These are phyloP conservation scores for Cyanoramphus novaezelandiae DNA, from an alignment of 2,113 vertebrate genomes.

Conservation along the genomic window DNA sequence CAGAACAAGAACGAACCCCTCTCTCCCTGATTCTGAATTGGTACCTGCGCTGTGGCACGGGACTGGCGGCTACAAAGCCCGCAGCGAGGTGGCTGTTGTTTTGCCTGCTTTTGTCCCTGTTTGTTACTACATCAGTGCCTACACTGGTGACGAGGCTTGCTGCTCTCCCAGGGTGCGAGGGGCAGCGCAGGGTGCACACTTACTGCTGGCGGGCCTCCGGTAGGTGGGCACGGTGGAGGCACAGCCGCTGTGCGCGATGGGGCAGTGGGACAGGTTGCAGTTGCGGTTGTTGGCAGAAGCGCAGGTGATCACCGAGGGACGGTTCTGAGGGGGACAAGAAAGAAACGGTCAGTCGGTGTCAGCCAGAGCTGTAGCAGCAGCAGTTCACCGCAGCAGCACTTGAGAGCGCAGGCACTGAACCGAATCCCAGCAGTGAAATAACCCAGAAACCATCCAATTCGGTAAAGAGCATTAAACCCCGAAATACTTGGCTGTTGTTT, in stretches of 20 bases:
- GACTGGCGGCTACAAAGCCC: background rate
- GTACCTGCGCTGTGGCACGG: background rate
- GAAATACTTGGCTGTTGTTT: background rate
- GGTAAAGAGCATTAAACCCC: background rate
- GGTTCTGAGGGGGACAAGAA: slow-evolving; percentile 80
- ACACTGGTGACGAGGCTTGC: background rate
- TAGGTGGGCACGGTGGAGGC: slow-evolving; percentile 78
- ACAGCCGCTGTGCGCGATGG: slow-evolving; percentile 90
- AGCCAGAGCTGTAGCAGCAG: background rate
- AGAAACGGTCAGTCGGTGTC: background rate
- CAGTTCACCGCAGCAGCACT: background rate
- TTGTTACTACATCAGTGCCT: background rate
- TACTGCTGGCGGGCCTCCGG: slow-evolving; percentile 87
- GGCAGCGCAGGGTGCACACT: background rate
- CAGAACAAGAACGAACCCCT: background rate
- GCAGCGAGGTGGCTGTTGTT: fast-evolving
- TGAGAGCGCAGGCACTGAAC: background rate
- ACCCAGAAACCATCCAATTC: background rate
- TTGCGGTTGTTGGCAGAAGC: slow-evolving; percentile 93
- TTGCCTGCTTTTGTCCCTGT: background rate
- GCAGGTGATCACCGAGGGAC: slow-evolving; percentile 96
- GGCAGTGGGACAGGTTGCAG: slow-evolving; percentile 96
- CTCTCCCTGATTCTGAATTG: background rate
- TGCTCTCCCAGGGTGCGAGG: background rate
- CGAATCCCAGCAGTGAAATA: background rate